These are phyloP conservation scores for Drosophila aldrichi DNA, from an alignment of 2,888 invertebrate species.

Conservation along the genomic window DNA sequence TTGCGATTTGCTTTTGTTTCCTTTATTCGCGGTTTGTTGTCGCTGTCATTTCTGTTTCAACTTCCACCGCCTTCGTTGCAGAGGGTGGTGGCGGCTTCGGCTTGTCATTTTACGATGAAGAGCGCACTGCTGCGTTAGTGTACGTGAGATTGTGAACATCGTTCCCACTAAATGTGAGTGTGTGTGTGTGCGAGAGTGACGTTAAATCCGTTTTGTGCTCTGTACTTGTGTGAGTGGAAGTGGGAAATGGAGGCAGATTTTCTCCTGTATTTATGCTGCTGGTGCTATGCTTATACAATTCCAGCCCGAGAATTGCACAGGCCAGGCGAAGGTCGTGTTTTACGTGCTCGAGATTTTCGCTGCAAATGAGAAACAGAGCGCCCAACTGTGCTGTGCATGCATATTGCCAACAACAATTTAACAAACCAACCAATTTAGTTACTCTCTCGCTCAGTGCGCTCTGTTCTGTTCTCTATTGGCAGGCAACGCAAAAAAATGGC, in stretches of 20 bases:
- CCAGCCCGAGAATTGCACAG: conserved; percentile 29
- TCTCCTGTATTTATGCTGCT: conserved; percentile 36
- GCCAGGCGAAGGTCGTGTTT: conserved; percentile 38
- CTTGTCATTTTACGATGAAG: conserved; percentile 48
- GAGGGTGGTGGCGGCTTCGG: conserved; percentile 67
- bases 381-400: conserved; percentile 6
- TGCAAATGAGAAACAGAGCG: conserved; percentile 13
- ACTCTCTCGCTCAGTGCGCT: conserved; percentile 12
- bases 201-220: conserved; percentile 55
- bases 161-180: conserved; percentile 4
- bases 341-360: conserved; percentile 11
- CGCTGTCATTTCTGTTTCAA: conserved; percentile 58
- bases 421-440: conserved; percentile 21
- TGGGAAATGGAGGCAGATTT: conserved; percentile 50
- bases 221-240: conserved; percentile 39
- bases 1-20: conserved; percentile 75
- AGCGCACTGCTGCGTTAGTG: conserved; percentile 25
- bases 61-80: conserved; percentile 55
- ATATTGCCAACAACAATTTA: conserved; percentile 26
- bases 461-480: conserved; percentile 17
- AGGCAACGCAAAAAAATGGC: conserved; percentile 59
- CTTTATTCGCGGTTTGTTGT: conserved; percentile 73
- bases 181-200: conserved; percentile 30
- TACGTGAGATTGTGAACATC: conserved; percentile 40
- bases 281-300: conserved; percentile 19